A percentile compares a stretch with the other conserved stretches of the same genome.
Evolutionary conservation across 2,113 vertebrate genomes (phyloP).

Genomic region (Periophthalmus modestus): DNA sequence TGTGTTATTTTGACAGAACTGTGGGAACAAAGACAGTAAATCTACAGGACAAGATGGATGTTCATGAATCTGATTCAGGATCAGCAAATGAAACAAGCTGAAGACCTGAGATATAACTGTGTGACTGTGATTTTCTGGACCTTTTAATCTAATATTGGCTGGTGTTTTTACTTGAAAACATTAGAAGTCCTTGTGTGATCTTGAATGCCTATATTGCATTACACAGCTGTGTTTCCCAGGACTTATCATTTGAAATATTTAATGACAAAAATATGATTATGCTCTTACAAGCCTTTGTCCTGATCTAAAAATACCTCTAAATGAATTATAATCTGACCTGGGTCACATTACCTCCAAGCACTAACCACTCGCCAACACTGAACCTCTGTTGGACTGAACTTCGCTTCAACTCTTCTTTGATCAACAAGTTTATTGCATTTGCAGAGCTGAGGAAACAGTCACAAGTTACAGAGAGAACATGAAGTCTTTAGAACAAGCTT

Average conservation of each 20-base stretch:
- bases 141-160: background rate
- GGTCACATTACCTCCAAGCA: background rate
- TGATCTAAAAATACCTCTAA: background rate
- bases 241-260: no score
- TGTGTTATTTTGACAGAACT: background rate
- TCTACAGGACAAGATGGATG: no score
- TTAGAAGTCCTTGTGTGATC: no score
- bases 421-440: constrained; percentile 21
- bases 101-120: no score
- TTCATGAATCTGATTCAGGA: no score
- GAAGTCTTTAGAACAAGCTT: background rate
- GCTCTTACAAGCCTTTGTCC: no score
- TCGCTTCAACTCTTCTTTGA: background rate
- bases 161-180: background rate
- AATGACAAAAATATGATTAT: no score
- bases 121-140: background rate
- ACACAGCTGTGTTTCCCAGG: background rate
- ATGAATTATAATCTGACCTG: background rate
- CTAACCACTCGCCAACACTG: background rate
- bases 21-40: background rate
- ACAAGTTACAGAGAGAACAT: background rate
- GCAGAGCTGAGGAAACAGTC: background rate
- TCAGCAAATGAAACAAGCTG: background rate
- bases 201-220: background rate
- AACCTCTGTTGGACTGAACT: background rate